These are phyloP conservation scores for Cephalopholis sonnerati DNA, from an alignment of 2,113 vertebrate species.

Conservation along the genomic window DNA sequence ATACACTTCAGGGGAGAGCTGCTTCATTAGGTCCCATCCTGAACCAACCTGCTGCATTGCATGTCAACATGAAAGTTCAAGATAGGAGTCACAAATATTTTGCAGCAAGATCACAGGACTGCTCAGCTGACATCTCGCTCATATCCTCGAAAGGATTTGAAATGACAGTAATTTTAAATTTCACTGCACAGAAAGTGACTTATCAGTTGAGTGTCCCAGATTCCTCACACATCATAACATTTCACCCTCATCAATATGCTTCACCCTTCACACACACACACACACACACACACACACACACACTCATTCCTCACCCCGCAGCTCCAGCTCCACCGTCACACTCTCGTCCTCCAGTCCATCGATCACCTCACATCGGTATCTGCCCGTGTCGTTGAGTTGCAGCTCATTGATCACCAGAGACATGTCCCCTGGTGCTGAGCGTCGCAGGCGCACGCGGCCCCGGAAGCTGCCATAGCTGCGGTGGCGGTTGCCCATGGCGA, in stretches of 20 bases:
- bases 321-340: conserved; percentile 89
- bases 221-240: background rate
- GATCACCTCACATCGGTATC: conserved; percentile 94
- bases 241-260: background rate
- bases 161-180: background rate
- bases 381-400: conserved; percentile 88
- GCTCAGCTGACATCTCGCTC: background rate
- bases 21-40: background rate
- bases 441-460: conserved; percentile 86
- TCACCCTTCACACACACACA: background rate
- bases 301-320: conserved; percentile 84
- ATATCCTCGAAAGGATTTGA: background rate
- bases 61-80: background rate
- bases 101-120: background rate
- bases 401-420: conserved; percentile 89
- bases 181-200: background rate
- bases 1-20: too few relatives aligned
- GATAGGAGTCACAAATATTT: background rate
- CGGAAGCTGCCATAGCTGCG: conserved; percentile 89
- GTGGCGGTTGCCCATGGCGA: conserved; percentile 87
- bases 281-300: conserved; percentile 2
- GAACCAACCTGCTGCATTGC: background rate
- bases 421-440: conserved; percentile 71
- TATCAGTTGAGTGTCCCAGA: too few relatives aligned
- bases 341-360: conserved; percentile 95